Evolutionary conservation across 2,797 vertebrate species (phyloP).

Genomic region (Rhabdomys pumilio): DNA sequence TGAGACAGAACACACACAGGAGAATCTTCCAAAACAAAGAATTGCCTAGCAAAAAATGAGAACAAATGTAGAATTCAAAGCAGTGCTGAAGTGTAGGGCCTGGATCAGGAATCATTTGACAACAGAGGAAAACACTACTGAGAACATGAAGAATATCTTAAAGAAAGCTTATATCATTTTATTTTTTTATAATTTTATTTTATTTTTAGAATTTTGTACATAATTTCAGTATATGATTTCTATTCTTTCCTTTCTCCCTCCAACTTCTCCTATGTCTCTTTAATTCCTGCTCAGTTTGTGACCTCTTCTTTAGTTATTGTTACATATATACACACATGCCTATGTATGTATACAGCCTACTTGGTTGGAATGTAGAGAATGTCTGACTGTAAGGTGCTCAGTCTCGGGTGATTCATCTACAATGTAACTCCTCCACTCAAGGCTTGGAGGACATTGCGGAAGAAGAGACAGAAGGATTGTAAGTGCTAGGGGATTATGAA

Average conservation of each 20-base stretch:
- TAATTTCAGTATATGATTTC: neutral
- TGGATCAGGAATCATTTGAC: neutral
- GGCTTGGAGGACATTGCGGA: neutral
- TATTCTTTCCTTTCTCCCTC: too few relatives aligned
- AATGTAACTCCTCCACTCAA: neutral
- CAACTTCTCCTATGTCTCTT: neutral
- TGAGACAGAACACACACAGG: neutral
- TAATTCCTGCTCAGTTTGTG: neutral
- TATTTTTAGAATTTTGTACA: neutral
- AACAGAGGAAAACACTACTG: neutral
- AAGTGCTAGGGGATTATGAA: neutral
- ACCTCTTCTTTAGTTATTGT: neutral
- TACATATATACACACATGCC: neutral
- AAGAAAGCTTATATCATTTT: neutral
- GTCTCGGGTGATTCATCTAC: too few relatives aligned
- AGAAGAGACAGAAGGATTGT: neutral
- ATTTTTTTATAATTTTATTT: neutral
- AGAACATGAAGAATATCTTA: neutral
- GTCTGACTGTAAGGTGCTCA: neutral
- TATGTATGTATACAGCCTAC: neutral
- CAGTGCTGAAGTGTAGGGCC: neutral
- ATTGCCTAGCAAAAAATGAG: neutral
- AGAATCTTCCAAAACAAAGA: neutral
- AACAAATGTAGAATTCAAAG: neutral
- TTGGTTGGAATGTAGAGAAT: neutral